A percentile compares a stretch with the other conserved stretches of the same genome.
Evolutionary conservation across 2,888 invertebrate genomes (phyloP).

Genomic region (Thumatha senex): DNA sequence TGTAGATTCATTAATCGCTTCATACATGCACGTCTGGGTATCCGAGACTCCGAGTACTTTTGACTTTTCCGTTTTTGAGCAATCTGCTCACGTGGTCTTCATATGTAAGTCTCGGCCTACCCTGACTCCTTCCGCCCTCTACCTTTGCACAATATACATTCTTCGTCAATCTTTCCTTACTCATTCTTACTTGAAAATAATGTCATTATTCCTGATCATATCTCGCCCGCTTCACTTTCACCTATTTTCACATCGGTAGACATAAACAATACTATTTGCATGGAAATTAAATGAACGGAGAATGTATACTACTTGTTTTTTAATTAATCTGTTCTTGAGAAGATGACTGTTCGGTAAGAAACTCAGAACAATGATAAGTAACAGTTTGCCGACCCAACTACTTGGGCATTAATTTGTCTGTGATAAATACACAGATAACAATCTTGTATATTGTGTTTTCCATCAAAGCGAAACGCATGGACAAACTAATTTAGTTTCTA

Average conservation of each 20-base stretch:
- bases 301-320: neutral
- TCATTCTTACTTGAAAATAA: no score
- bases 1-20: no score
- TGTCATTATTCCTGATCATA: no score
- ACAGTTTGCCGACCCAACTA: conserved; percentile 1
- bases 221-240: no score
- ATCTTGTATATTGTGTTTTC: conserved; percentile 7
- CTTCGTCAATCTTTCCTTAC: no score
- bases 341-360: neutral
- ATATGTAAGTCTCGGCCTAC: no score
- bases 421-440: conserved; percentile 3
- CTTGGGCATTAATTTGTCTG: conserved; percentile 2
- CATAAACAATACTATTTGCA: neutral
- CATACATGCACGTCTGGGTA: no score
- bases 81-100: no score
- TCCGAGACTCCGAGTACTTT: no score
- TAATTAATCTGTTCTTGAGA: neutral
- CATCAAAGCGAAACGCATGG: neutral
- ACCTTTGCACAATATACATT: no score
- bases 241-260: neutral
- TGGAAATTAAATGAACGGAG: neutral
- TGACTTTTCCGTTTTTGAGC: no score
- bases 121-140: no score
- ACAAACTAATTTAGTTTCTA: conserved; percentile 1
- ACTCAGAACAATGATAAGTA: neutral